These are phyloP conservation scores for Protobothrops mucrosquamatus DNA, from an alignment of 2,113 vertebrate species.

Conservation along the genomic window DNA sequence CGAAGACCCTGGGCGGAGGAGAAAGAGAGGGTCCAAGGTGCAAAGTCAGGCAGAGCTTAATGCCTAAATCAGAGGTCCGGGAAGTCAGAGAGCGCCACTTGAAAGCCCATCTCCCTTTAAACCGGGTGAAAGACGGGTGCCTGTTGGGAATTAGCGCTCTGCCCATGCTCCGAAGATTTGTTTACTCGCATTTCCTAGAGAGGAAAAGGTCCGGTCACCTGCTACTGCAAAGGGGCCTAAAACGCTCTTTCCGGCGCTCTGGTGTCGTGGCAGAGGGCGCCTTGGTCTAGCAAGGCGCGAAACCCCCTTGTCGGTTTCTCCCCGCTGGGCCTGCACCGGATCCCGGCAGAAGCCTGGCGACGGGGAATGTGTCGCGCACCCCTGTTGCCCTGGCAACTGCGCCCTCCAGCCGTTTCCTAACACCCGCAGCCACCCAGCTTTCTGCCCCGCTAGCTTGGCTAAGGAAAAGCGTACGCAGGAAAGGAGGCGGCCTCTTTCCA, in stretches of 20 bases:
- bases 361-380: neutral
- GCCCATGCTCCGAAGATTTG: neutral
- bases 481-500: neutral
- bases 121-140: neutral
- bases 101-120: neutral
- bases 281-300: neutral
- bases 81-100: neutral
- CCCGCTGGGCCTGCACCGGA: neutral
- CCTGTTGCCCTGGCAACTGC: neutral
- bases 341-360: neutral
- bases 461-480: neutral
- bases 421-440: neutral
- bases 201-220: neutral
- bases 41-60: neutral
- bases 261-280: neutral
- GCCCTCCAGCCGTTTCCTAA: neutral
- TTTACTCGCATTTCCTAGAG: neutral
- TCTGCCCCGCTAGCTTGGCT: neutral
- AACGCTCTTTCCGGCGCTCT: neutral
- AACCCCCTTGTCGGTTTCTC: neutral
- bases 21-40: neutral
- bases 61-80: no score
- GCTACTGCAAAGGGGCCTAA: neutral
- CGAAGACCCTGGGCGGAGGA: neutral
- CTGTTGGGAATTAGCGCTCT: neutral